Evolutionary conservation across 2,888 invertebrate species (phyloP).

Genomic region (Cheilosia vernalis): DNA sequence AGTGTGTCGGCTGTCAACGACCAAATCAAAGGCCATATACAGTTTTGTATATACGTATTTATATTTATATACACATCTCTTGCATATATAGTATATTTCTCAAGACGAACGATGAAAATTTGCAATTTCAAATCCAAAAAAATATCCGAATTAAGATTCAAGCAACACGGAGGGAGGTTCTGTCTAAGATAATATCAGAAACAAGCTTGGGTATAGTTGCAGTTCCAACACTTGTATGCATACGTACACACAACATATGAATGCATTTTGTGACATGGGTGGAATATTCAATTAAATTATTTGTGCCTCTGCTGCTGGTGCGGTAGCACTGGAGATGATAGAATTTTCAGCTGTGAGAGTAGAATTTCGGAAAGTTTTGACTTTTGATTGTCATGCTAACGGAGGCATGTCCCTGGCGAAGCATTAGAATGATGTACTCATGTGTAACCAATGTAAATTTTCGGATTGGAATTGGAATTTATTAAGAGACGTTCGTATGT

Average conservation of each 20-base stretch:
- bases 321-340: conserved; percentile 6
- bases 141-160: conserved; percentile 67
- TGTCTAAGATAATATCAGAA: conserved; percentile 33
- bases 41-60: neutral
- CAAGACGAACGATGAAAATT: conserved; percentile 47
- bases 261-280: conserved; percentile 65
- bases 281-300: conserved; percentile 75
- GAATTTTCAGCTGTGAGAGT: conserved; percentile 22
- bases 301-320: conserved; percentile 33
- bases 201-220: conserved; percentile 19
- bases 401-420: neutral
- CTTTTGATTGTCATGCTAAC: conserved; percentile 9
- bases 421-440: conserved; percentile 4
- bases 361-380: conserved; percentile 34
- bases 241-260: conserved; percentile 40
- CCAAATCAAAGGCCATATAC: conserved; percentile 67
- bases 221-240: conserved; percentile 40
- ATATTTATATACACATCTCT: neutral
- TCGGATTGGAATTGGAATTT: conserved; percentile 28
- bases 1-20: conserved; percentile 72
- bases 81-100: neutral
- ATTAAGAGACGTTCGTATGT: conserved; percentile 17
- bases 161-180: conserved; percentile 46
- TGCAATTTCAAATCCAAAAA: conserved; percentile 67
- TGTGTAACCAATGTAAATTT: conserved; percentile 50